Evolutionary conservation across 2,888 invertebrate species (phyloP), one percentile per base, ranked within the genome.

Genomic region (Petrolisthes cinctipes): DNA sequence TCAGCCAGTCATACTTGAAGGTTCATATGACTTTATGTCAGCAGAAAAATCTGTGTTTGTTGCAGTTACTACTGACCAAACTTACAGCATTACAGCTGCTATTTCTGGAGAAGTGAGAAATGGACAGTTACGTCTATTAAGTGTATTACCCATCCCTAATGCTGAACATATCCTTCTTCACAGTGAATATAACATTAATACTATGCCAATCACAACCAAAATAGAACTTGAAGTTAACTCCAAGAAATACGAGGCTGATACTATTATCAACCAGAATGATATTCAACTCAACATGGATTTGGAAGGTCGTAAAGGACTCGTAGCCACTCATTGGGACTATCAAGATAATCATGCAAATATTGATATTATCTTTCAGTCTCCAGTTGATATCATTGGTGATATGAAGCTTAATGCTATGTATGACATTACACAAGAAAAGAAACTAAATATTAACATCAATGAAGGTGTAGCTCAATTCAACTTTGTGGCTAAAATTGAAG

Each of bases 161-260:
- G 68, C 66, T 51, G 61, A 88, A 57, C 6, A 68, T 68, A 17
- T 23, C 68, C 17, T 82, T 68, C 20, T n/a, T 37, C 56, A 85
- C 7, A 23, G 53, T 6, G 75, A 51, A 23, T 17, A 53, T 37
- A 68, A 82, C 23, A 68, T 61, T 51, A 53, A 6, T 82, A 37
- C 61, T n/a, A 76, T 85, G 85, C 88, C 88, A 9, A 75, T 82
- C 78, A 85, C 17, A 14, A 54, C 68, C 11, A 82, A 82, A 17
- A 54, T 57, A 0, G 56, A 20, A 23, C 20, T 88, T 4, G 20
- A 17, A 4, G 14, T 85, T 14, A 71, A 88, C 51, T 68, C 82
- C 14, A 54, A 68, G 37, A 61, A 51, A 23, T 82, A 78, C 53
- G 78, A 54, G 73, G 51, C 82, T 51, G 51, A 82, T 37, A 11